Evolutionary conservation across 2,797 vertebrate species (phyloP).

Genomic region (Martes flavigula): DNA sequence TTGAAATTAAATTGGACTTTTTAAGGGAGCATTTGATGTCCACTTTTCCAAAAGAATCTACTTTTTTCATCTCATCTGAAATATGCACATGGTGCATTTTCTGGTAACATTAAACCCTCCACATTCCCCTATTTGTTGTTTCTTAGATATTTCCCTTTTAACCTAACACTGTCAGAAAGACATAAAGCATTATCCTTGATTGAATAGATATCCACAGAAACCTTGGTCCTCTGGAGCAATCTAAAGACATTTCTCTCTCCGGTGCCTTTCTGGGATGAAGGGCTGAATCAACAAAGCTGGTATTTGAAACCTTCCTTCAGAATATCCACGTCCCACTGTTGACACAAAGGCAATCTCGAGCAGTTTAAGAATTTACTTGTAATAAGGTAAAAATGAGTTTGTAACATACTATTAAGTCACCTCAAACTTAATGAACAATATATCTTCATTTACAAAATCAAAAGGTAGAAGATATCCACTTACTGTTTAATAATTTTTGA

Average conservation of each 20-base stretch:
- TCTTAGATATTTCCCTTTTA: slow-evolving; percentile 41
- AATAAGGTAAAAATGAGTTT: not conserved
- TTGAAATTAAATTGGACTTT: slow-evolving; percentile 19
- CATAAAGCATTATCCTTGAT: not conserved
- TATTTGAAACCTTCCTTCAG: not conserved
- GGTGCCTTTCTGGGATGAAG: not conserved
- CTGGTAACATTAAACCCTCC: not conserved
- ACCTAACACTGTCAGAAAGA: not conserved
- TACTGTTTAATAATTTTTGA: not conserved
- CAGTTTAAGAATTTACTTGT: not conserved
- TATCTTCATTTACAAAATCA: not conserved
- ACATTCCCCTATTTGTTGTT: not conserved
- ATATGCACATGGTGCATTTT: not conserved
- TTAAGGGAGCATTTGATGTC: not conserved
- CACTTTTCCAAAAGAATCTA: slow-evolving; percentile 19
- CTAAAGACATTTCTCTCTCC: not conserved
- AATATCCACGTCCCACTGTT: not conserved
- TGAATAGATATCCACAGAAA: not conserved
- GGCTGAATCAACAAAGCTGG: not conserved
- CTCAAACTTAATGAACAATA: not conserved
- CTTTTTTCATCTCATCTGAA: slow-evolving; percentile 35
- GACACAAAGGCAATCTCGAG: not conserved
- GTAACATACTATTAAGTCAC: not conserved
- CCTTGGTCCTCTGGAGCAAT: not conserved
- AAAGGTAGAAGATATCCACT: not conserved